Evolutionary conservation across 2,888 invertebrate genomes (phyloP), one percentile per base, ranked within the genome.

Genomic region (Xanthia togata): DNA sequence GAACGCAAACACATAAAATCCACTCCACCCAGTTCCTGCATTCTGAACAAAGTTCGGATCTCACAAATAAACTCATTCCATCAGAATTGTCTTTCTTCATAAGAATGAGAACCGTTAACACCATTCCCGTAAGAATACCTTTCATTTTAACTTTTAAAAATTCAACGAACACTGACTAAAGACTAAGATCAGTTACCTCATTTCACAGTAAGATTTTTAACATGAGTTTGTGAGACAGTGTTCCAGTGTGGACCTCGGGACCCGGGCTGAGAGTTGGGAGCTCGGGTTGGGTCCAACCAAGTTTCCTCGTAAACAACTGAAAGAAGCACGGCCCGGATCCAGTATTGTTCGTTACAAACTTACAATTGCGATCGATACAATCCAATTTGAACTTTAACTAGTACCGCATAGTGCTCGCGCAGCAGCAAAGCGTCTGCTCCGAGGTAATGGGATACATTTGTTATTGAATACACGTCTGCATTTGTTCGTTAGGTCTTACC

Each of bases 391-490:
- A 86, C 88, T 86, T 81, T 86, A 84, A 80, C 60, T 44, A 68
- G 62, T 71, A 63, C 44, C 0, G 0, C 4, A 38, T 60, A 77
- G 73, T 63, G 79, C 50, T 67, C 23, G 41, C 23, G 5, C 38
- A 65, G 17, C 31, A 44, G 79, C 38, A 83, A 68, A 68, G 20
- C 73, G 47, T 62, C 26, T 60, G 76, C 60, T 70, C 44, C 44
- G 38, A 47, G 70, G 73, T 87, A 87, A 87, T 88, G 80, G 82
- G 68, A 83, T 81, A 86, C 78, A 81, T 89, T 87, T 86, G 86
- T 87, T 87, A 88, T 86, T 87, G 89, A 89, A 88, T 88, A 86
- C 86, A 83, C 78, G 79, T 81, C 84, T 87, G 80, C 73, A 84
- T 82, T 87, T 82, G 81, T 86, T 86, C 78, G 81, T 84, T 86